Evolutionary conservation across 2,797 vertebrate species (phyloP).

Genomic region (Neoniphon sammara): DNA sequence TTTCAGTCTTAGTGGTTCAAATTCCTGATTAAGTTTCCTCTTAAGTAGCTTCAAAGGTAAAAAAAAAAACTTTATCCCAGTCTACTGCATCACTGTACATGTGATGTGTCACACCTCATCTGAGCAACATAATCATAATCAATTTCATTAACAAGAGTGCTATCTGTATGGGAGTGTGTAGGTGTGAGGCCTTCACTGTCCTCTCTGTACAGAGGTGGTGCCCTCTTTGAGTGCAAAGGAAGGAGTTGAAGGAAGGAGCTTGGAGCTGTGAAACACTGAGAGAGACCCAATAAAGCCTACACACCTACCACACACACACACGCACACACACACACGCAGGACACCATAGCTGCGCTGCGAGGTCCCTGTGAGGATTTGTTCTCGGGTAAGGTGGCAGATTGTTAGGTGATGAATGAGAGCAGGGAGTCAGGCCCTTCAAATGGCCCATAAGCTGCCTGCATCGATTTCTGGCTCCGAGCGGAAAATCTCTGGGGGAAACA

Average conservation of each 20-base stretch:
- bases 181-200: not conserved
- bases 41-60: too few relatives aligned
- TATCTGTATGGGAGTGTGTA: too few relatives aligned
- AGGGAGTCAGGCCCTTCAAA: conserved; percentile 65
- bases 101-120: too few relatives aligned
- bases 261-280: conserved; percentile 29
- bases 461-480: conserved; percentile 70
- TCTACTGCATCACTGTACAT: too few relatives aligned
- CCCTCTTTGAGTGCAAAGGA: not conserved
- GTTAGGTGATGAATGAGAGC: conserved; percentile 71
- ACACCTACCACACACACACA: conserved; percentile 19
- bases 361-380: conserved; percentile 59
- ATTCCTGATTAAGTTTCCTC: too few relatives aligned
- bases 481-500: conserved; percentile 60
- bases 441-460: conserved; percentile 65
- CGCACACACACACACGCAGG: conserved; percentile 24
- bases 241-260: conserved; percentile 10
- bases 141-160: too few relatives aligned
- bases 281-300: conserved; percentile 32
- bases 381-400: conserved; percentile 61
- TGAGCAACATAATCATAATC: too few relatives aligned
- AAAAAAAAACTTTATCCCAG: too few relatives aligned
- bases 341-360: conserved; percentile 30
- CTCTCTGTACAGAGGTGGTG: not conserved
- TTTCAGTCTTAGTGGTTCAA: too few relatives aligned